Evolutionary conservation across 2,888 invertebrate genomes (phyloP), one percentile per base, ranked within the genome.

Genomic region (Pheosia gnoma): DNA sequence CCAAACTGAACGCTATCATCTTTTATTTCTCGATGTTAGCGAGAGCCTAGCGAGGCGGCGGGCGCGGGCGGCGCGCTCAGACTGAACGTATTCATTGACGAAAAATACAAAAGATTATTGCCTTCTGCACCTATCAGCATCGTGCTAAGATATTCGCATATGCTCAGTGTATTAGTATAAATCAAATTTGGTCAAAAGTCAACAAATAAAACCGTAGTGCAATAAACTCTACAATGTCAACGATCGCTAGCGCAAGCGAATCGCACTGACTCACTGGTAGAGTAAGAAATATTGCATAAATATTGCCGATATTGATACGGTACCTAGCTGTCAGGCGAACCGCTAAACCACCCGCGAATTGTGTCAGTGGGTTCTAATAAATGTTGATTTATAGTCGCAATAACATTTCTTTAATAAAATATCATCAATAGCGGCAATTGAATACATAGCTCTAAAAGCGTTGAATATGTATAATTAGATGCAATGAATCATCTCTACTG

Each of bases 211-310:
- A 71, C 76, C 72, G 63, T 80, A 79, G 86, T 82, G 83, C 86
- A 87, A 87, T 86, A 89, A 88, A 86, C 89, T 82, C 80, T 49
- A 68, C 75, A 77, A 82, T 82, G 91, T 88, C 90, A 90, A 87
- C 74, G 89, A 76, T 86, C 89, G 81, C 75, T 59, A 70, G 70
- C 68, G 60, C 65, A 66, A 75, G 78, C 77, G 75, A 76, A 73
- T 70, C 66, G 64, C 63, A 66, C 75, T 90, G 88, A 90, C 70
- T 90, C 89, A 90, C 80, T 84, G 80, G 85, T 85, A 81, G 78
- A 71, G 73, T 73, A 81, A 80, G 77, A 80, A 80, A 78, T 77
- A 83, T 81, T 85, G 78, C 80, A 82, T 81, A 75, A 79, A 81
- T 79, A 78, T 75, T 67, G 62, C 68, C 67, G 62, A 68, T 63